Base-by-base conservation (phyloP, 2,888 invertebrate species). In the Byasa hedistus region DNA sequence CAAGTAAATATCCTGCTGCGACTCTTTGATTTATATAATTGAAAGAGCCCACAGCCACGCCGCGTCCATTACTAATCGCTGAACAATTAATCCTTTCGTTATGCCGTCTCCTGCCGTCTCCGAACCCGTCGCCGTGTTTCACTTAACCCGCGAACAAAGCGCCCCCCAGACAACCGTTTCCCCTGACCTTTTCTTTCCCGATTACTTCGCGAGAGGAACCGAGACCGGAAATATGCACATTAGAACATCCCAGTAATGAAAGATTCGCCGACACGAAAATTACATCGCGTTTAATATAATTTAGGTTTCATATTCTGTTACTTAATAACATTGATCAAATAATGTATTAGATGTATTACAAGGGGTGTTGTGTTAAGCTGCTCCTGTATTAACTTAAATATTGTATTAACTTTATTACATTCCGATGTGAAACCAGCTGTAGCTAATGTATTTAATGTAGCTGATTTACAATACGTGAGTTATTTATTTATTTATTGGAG, bases 111-210 rank as follows among this genome's bases (percentile, higher is more conserved):
- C 62, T 44, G 21, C 19, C 12, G 39, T 1, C 8, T 5, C 8
- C 39, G 22, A 55, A 36, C 56, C 56, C 48, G 65, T 32, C 65
- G 56, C 44, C 56, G 56, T 52, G 54, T 58, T 64, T 57, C 44
- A n/a, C 55, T 60, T 55, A 56, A 48, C 55, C 44, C 55, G 21
- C 65, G 60, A 60, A 65, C 65, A 65, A 65, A 60, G 54, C 27
- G 55, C 19, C 64, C 21, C 12, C 36, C 65, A 57, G 51, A 48
- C 57, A 57, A 65, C 56, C 57, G 61, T 51, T 56, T 65, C 52
- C 56, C 56, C 32, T 62, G 62, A 66, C 57, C 66, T 59, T 62
- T 62, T 55, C 62, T 66, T 39, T 57, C 57, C 32, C 21, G 27
- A 19, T 21, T 52, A 61, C 44, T 52, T 57, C 27, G 36, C 51